Evolutionary conservation across 53 echinoderm and acorn worm species (phyloP).

Genomic region (Crossaster papposus): DNA sequence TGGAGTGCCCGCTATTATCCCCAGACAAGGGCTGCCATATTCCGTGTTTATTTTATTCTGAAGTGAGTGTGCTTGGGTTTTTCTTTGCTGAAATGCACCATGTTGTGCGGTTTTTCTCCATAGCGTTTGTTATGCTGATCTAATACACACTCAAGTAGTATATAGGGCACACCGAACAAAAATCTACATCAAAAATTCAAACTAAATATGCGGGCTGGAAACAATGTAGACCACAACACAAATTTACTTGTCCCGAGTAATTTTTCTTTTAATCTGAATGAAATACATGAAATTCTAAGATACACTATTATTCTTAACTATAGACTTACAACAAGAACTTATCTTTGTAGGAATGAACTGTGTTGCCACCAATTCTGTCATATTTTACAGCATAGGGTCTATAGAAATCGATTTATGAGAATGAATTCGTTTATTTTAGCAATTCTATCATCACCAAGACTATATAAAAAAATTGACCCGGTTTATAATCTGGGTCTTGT

Average conservation of each 20-base stretch:
- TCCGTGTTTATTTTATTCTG: slow-evolving; percentile 65
- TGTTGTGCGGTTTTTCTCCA: neutral
- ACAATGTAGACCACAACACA: neutral
- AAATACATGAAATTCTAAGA: neutral
- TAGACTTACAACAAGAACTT: neutral
- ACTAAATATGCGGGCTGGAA: neutral
- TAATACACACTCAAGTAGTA: neutral
- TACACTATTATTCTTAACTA: neutral
- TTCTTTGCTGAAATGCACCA: neutral
- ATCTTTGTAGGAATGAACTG: neutral
- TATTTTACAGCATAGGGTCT: no score
- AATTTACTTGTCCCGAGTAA: neutral
- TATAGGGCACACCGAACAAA: neutral
- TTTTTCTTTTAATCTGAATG: neutral
- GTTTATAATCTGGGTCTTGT: slow-evolving; percentile 24
- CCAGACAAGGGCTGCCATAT: slow-evolving; percentile 61
- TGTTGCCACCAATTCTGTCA: neutral
- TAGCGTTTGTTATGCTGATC: slow-evolving; percentile 11
- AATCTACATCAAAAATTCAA: slow-evolving; percentile 12
- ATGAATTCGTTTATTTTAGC: neutral
- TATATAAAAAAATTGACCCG: neutral
- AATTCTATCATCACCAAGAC: neutral
- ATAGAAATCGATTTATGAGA: neutral
- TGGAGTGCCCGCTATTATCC: slow-evolving; percentile 50
- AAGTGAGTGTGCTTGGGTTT: slow-evolving; percentile 56